Conservation (phyloP, 1,140 invertebrate genomes). For the Pseudomyrmex gracilis region DNA sequence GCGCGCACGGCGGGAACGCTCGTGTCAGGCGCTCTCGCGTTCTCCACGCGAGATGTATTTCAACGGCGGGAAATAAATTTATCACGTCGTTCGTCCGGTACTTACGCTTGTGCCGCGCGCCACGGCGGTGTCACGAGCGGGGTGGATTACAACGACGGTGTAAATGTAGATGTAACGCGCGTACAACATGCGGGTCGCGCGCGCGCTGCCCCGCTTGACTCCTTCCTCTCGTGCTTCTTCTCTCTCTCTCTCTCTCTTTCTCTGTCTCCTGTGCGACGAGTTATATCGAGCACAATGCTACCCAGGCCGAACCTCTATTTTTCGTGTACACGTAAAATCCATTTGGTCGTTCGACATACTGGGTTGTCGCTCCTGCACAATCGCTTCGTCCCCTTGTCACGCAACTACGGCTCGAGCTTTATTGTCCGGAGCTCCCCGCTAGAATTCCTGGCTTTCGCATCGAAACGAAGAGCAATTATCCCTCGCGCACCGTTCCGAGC, state of each 20-base stretch:
- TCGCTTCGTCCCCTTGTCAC: slow-evolving; percentile 72
- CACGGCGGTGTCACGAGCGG: slow-evolving; percentile 17
- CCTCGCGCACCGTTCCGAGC: slow-evolving; percentile 71
- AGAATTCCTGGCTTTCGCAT: slow-evolving; percentile 73
- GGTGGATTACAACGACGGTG: slow-evolving; percentile 61
- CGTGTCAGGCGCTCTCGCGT: slow-evolving; percentile 8
- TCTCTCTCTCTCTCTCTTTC: neutral
- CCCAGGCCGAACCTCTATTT: slow-evolving; percentile 67
- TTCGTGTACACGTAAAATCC: slow-evolving; percentile 77
- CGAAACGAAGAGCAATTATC: slow-evolving; percentile 75
- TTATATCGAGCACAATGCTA: slow-evolving; percentile 69
- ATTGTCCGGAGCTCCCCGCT: slow-evolving; percentile 67
- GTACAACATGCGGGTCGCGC: slow-evolving; percentile 61
- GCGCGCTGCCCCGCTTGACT: slow-evolving; percentile 58
- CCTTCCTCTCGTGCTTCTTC: neutral
- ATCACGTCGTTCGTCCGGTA: slow-evolving; percentile 50
- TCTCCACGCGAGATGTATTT: neutral
- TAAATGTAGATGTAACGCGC: slow-evolving; percentile 69
- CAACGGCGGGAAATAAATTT: slow-evolving; percentile 60
- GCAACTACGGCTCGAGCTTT: slow-evolving; percentile 68
- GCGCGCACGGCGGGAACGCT: neutral
- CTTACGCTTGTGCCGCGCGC: slow-evolving; percentile 29
- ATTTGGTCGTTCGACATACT: slow-evolving; percentile 76
- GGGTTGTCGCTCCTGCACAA: slow-evolving; percentile 74
- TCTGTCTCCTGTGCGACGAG: slow-evolving; percentile 45